Base-by-base conservation (phyloP, 2,797 vertebrate species). In the Dallia pectoralis region DNA sequence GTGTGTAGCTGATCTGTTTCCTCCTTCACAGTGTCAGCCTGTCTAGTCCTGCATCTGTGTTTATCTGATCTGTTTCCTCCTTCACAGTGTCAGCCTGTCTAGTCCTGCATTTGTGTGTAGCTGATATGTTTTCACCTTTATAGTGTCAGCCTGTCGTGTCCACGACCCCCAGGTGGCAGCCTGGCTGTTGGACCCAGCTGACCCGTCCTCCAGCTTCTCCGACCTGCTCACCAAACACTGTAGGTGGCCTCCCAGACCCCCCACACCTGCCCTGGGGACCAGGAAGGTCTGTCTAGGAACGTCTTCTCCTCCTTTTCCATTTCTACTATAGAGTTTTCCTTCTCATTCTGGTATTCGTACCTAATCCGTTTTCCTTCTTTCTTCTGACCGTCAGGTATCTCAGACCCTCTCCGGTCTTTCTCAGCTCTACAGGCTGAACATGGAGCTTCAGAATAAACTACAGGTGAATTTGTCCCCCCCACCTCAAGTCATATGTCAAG, bases 121-220 rank as follows among this genome's bases (percentile, higher is more conserved):
- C 49, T 32, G 32, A 22, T 27, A 33, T 40, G 16, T 16, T 19
- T 4, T 2, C n/a, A 18, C 29, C 18, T 59, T 18, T 6, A 2
- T 73, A 99, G 96, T 93, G 85, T 89, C 91, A 14, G 83, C 80
- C 53, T 94, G 90, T 83, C 81, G 87, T 0, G 82, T 97, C 51
- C 88, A 97, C 33, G 97, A 98, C 83, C 96, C 97, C 36, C 94
- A 95, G 86, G 93, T 97, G 76, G 95, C 96, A 19, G 94, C 93
- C 0, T 98, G 97, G 97, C 92, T 99, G 7, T 87, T 98, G 82
- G 94, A 97, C 79, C 95, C 96, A 19, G 84, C 89, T 0, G 93
- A 96, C 74, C 90, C 93, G 0, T 87, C 91, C 36, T 89, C 93
- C 62, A 93, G 92, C 67, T 98, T 93, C 89, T 89, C 91, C 71